Evolutionary conservation across 1,140 invertebrate species (phyloP).

Genomic region (Gryllus bimaculatus): DNA sequence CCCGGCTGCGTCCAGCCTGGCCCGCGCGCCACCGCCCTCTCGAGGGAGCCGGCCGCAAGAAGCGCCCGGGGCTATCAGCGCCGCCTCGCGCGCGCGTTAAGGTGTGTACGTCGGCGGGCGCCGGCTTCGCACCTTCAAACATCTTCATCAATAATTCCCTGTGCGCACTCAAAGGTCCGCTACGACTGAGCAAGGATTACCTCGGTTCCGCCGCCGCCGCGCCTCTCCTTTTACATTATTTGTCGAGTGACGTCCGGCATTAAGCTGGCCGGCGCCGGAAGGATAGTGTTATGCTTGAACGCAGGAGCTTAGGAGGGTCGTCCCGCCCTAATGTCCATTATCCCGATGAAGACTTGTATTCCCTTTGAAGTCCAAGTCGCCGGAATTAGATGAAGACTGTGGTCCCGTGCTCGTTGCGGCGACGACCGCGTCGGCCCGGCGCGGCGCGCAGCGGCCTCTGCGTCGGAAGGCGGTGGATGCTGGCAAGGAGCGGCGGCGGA

Average conservation of each 20-base stretch:
- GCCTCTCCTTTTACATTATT: constrained; percentile 4
- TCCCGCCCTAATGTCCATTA: background rate
- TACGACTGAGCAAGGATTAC: background rate
- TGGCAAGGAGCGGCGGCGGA: background rate
- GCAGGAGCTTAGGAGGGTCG: background rate
- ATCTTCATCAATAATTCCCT: constrained; percentile 1
- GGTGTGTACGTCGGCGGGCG: background rate
- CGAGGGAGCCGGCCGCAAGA: no score
- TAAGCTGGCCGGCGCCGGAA: background rate
- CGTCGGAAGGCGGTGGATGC: background rate
- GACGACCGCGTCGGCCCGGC: background rate
- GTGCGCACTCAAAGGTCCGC: background rate
- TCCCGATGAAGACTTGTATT: constrained; percentile 4
- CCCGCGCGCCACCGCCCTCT: no score
- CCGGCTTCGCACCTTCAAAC: constrained; percentile 6
- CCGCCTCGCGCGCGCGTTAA: no score
- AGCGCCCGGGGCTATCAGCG: background rate
- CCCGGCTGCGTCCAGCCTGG: no score
- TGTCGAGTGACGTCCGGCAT: background rate
- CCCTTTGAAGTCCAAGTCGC: constrained; percentile 2
- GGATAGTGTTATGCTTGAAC: constrained; percentile 1
- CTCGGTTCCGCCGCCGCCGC: background rate
- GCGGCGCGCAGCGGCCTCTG: background rate
- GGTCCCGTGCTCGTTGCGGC: background rate
- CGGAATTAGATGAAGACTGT: background rate